Evolutionary conservation across 2,113 vertebrate genomes (phyloP).

Genomic region (Syngnathus floridae): DNA sequence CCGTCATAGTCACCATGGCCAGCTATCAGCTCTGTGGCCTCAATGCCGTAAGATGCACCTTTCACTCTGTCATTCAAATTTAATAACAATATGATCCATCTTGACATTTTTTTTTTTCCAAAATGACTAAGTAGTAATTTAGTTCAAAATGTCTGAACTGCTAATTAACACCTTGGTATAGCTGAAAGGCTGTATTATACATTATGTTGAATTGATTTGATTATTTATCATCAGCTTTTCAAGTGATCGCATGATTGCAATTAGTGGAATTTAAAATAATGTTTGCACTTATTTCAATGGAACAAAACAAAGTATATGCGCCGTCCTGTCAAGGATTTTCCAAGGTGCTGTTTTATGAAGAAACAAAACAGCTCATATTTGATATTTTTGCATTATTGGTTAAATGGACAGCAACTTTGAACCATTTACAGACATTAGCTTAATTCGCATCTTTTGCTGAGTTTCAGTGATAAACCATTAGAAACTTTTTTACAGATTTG

Average conservation of each 20-base stretch:
- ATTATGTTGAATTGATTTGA: too few species aligned
- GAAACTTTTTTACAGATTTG: conserved; percentile 74
- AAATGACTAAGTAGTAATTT: too few species aligned
- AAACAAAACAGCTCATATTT: not conserved
- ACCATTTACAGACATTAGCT: not conserved
- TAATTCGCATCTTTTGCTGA: not conserved
- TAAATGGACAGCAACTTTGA: not conserved
- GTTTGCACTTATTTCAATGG: too few species aligned
- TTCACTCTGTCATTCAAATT: not conserved
- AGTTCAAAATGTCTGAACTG: not conserved
- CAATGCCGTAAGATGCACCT: conserved; percentile 78
- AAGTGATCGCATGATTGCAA: too few species aligned
- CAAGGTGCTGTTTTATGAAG: not conserved
- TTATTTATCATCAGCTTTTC: too few species aligned
- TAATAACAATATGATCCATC: not conserved
- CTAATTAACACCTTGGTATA: not conserved
- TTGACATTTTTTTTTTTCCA: not conserved
- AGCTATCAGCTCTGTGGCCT: conserved; percentile 95
- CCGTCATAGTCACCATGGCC: conserved; percentile 80
- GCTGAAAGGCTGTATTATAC: too few species aligned
- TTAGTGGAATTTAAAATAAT: too few species aligned
- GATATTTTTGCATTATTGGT: not conserved
- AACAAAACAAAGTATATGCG: too few species aligned
- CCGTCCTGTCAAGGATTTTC: too few species aligned
- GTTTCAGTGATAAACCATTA: not conserved